Evolutionary conservation across 1,140 invertebrate species (phyloP).

Genomic region (Eriocheir sinensis): DNA sequence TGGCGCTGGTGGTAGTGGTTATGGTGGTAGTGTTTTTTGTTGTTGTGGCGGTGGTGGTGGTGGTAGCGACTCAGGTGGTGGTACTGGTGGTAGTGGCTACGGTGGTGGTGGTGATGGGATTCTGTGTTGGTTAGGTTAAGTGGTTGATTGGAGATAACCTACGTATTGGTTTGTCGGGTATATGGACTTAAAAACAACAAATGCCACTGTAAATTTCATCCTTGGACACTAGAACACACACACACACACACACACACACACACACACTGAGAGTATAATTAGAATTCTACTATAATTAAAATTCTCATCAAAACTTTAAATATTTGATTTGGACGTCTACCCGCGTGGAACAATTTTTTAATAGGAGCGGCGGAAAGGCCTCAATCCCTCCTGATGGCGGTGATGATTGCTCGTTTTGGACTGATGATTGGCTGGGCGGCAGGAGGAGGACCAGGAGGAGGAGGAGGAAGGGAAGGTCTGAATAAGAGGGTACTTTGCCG

Average conservation of each 20-base stretch:
- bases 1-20: not conserved
- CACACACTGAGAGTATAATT: slow-evolving; percentile 59
- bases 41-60: not conserved
- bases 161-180: no score
- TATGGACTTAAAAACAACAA: not conserved
- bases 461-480: not conserved
- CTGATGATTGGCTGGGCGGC: slow-evolving; percentile 48
- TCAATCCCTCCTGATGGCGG: slow-evolving; percentile 36
- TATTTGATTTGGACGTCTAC: slow-evolving; percentile 61
- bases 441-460: not conserved
- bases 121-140: not conserved
- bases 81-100: no score
- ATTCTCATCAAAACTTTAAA: slow-evolving; percentile 73
- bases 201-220: not conserved
- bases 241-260: slow-evolving; percentile 44
- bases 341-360: slow-evolving; percentile 39
- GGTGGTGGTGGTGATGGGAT: not conserved
- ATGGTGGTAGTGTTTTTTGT: not conserved
- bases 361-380: not conserved
- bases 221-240: slow-evolving; percentile 12
- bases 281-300: slow-evolving; percentile 73
- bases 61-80: not conserved
- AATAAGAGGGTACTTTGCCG: not conserved
- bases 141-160: not conserved
- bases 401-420: slow-evolving; percentile 40